These are phyloP conservation scores for Salvelinus fontinalis DNA, from an alignment of 2,113 vertebrate species.

Conservation along the genomic window DNA sequence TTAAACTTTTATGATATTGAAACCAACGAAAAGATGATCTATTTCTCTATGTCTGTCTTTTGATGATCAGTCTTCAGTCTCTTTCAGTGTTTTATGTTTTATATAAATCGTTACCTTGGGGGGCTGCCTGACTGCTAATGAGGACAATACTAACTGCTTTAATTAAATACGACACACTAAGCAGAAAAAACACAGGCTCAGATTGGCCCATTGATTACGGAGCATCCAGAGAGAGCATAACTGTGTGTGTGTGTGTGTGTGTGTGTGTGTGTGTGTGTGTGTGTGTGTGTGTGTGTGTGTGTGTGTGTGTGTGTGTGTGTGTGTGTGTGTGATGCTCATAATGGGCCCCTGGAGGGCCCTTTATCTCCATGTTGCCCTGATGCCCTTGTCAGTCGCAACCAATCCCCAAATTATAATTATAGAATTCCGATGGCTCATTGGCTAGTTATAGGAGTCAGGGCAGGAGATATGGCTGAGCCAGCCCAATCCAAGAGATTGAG, in stretches of 20 bases:
- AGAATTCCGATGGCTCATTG: conserved; percentile 70
- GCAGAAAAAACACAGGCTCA: conserved; percentile 68
- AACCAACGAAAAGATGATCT: too few species aligned
- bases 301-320: too few species aligned
- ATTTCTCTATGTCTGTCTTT: conserved; percentile 28
- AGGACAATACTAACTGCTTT: conserved; percentile 60
- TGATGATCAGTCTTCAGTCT: conserved; percentile 34
- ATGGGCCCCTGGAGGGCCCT: conserved; percentile 69
- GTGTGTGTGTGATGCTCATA: conserved; percentile 62
- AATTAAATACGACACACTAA: conserved; percentile 72
- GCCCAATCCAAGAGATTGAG: background rate
- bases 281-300: too few species aligned
- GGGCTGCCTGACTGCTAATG: conserved; percentile 58
- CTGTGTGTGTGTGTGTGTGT: too few species aligned
- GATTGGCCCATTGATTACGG: conserved; percentile 66
- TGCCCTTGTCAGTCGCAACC: conserved; percentile 64
- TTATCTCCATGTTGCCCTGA: conserved; percentile 59
- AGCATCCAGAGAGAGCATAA: conserved; percentile 57
- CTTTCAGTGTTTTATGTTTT: conserved; percentile 61
- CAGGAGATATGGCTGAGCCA: background rate
- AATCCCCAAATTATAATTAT: conserved; percentile 73
- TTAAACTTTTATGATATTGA: too few species aligned
- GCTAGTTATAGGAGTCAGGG: conserved; percentile 44
- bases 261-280: too few species aligned
- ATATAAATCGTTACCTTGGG: conserved; percentile 67